Percentiles rank a stretch among this genome's conserved stretches.
Conservation (phyloP, 2,113 vertebrate genomes). For the Tachysurus fulvidraco region DNA sequence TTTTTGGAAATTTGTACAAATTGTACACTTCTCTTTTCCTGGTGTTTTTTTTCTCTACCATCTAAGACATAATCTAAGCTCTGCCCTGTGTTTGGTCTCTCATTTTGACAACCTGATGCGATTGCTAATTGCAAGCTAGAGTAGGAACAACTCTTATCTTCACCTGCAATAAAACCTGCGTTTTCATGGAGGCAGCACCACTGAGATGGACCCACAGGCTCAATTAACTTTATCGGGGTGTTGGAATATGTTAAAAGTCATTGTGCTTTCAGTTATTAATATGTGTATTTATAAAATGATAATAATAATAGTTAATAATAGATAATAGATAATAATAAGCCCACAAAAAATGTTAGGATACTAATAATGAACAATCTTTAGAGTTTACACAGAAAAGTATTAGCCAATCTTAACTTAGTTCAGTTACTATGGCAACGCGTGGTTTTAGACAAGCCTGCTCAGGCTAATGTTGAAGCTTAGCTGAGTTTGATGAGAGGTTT, state of each 20-base stretch:
- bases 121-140: background rate
- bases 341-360: background rate
- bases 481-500: no score
- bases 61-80: background rate
- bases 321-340: background rate
- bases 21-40: background rate
- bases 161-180: constrained; percentile 2
- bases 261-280: constrained; percentile 32
- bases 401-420: no score
- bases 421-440: no score
- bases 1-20: background rate
- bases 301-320: background rate
- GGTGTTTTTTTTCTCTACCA: background rate
- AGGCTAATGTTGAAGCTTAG: no score
- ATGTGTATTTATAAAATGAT: constrained; percentile 1
- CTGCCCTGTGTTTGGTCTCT: background rate
- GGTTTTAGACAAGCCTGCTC: no score
- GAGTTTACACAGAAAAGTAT: background rate
- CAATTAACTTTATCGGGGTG: constrained; percentile 47
- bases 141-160: constrained; percentile 28
- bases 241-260: constrained; percentile 37
- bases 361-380: background rate
- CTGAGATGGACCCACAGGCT: background rate
- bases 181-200: background rate
- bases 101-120: constrained; percentile 12